A percentile compares a stretch with the other conserved stretches of the same genome.
phyloP scores from a whole-genome alignment of 2,113 vertebrate genomes.

The Dendropsophus ebraccatus region DNA sequence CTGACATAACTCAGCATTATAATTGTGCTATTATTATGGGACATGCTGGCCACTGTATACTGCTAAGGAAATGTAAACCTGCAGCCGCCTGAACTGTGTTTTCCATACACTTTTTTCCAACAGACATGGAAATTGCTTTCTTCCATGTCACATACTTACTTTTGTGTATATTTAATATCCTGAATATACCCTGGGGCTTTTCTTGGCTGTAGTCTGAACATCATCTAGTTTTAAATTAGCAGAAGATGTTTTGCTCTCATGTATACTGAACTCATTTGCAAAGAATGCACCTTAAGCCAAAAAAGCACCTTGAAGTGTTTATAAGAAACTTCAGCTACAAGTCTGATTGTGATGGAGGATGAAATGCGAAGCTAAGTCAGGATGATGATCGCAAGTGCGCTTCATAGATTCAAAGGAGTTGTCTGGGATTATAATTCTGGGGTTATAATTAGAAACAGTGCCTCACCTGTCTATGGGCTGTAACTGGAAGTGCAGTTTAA shows the following conservation, averaged over 20 bases:
- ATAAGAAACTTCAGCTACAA: slow-evolving; percentile 2
- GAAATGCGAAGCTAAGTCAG: not conserved
- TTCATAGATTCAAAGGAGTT: not conserved
- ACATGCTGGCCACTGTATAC: not conserved
- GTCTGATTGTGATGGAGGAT: not conserved
- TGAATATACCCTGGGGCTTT: slow-evolving; percentile 49
- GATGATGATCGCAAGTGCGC: not conserved
- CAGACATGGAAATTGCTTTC: slow-evolving; percentile 34
- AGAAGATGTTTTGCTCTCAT: slow-evolving; percentile 53
- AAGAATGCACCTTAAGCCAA: slow-evolving; percentile 26
- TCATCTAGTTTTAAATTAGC: slow-evolving; percentile 50
- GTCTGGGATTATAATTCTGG: too few relatives aligned
- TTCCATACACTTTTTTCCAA: slow-evolving; percentile 33
- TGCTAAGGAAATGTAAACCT: slow-evolving; percentile 1
- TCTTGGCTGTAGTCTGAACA: slow-evolving; percentile 47
- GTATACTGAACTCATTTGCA: slow-evolving; percentile 41
- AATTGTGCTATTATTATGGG: slow-evolving; percentile 4
- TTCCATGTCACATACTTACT: slow-evolving; percentile 51
- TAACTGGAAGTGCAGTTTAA: not conserved
- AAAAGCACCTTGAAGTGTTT: slow-evolving; percentile 49
- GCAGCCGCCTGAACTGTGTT: slow-evolving; percentile 23
- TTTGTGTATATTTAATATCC: slow-evolving; percentile 56
- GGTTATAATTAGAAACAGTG: too few relatives aligned
- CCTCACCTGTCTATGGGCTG: not conserved
- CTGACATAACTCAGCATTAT: slow-evolving; percentile 20